phyloP scores from a whole-genome alignment of 2,888 invertebrate species.

The Meta bourneti region DNA sequence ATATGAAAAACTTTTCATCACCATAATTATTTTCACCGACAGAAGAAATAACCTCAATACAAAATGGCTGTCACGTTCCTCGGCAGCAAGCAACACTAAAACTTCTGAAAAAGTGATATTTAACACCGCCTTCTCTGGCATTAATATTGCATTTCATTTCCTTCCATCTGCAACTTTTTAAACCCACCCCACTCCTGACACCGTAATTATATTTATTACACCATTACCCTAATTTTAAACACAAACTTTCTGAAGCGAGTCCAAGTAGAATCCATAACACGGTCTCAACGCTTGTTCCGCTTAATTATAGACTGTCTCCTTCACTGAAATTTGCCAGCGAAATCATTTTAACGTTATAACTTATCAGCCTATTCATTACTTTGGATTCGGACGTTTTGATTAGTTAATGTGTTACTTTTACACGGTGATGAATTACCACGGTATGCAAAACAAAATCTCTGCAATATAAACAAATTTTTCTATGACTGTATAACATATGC shows the following conservation, averaged over 20 bases:
- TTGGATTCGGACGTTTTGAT: background rate
- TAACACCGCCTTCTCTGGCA: too few relatives aligned
- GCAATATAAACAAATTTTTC: background rate
- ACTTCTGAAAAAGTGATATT: too few relatives aligned
- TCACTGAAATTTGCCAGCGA: background rate
- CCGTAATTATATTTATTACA: constrained; percentile 10
- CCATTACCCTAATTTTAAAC: constrained; percentile 6
- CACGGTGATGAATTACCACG: background rate
- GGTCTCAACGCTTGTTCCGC: background rate
- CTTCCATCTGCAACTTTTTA: background rate
- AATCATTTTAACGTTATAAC: constrained; percentile 13
- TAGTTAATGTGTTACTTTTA: background rate
- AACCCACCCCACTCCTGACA: constrained; percentile 1
- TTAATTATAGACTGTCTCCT: constrained; percentile 17
- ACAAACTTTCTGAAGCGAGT: background rate
- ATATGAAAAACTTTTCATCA: too few relatives aligned
- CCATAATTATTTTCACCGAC: too few relatives aligned
- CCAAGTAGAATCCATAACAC: background rate
- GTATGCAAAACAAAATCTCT: background rate
- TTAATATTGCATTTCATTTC: too few relatives aligned
- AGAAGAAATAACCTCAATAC: too few relatives aligned
- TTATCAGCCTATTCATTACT: constrained; percentile 3
- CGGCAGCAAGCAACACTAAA: too few relatives aligned
- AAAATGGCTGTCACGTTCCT: too few relatives aligned
- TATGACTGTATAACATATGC: too few relatives aligned